phyloP scores from a whole-genome alignment of 2,113 vertebrate genomes.

The Lycaon pictus region DNA sequence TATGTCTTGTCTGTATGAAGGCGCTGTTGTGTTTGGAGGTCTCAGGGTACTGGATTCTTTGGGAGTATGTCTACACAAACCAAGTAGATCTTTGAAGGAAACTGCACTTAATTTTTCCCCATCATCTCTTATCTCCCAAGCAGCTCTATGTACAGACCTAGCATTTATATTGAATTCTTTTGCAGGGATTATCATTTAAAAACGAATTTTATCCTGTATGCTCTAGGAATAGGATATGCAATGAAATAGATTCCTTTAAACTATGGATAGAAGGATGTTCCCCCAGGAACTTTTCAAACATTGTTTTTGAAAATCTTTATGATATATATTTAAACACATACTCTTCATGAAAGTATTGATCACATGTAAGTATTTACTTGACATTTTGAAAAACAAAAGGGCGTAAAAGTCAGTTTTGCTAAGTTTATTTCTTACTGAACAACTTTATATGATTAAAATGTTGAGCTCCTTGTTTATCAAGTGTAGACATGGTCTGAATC shows the following conservation, averaged over 20 bases:
- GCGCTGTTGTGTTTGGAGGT: not conserved
- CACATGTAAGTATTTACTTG: conserved; percentile 57
- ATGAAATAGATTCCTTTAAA: not conserved
- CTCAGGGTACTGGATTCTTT: not conserved
- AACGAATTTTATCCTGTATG: not conserved
- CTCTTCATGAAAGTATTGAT: conserved; percentile 32
- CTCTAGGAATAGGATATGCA: not conserved
- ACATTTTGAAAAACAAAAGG: conserved; percentile 1
- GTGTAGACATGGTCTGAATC: not conserved
- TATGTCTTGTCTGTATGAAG: not conserved
- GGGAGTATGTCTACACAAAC: not conserved
- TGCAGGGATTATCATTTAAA: not conserved
- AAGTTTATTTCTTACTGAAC: conserved; percentile 26
- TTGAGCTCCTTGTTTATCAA: not conserved
- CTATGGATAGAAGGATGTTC: not conserved
- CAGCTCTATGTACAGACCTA: not conserved
- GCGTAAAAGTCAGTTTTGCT: not conserved
- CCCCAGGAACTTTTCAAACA: not conserved
- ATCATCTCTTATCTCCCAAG: not conserved
- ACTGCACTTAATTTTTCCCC: not conserved
- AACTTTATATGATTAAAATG: not conserved
- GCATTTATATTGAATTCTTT: conserved; percentile 1
- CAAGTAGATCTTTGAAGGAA: not conserved
- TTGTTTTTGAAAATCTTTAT: not conserved
- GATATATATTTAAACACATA: not conserved